Evolutionary conservation across 2,797 vertebrate genomes (phyloP), one percentile per base, ranked within the genome.

Genomic region (Pyrocephalus nanus): DNA sequence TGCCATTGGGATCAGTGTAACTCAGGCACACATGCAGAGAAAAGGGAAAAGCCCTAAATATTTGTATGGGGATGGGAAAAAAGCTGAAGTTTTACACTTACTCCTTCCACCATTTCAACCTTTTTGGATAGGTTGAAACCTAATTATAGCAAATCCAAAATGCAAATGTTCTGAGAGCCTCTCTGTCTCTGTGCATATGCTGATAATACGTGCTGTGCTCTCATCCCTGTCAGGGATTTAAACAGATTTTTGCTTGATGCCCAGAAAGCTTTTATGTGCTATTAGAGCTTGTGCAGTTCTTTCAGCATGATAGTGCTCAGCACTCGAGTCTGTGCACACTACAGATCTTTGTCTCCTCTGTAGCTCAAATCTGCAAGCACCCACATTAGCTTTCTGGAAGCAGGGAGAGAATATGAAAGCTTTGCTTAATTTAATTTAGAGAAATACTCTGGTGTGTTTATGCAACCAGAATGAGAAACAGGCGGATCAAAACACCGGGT

Each of bases 381-480:
- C 67, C 93, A 92, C 80, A 74, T 85, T 45, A 51, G 88, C 71
- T 34, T 86, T 62, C 87, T 73, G 38, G 27, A 82, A 93, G 75
- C 42, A 69, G 30, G 36, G 64, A 82, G 42, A 58, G 38, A 82
- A 92, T 67, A 94, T 80, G 29, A 95, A 96, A 95, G 71, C 42
- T 82, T 74, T 71, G 42, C n/a, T 89, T 95, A 85, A 97, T 88
- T 92, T 79, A 64, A 95, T 96, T 96, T 90, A 79, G 51, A 79
- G 65, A 60, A 91, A 90, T 76, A 45, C 20, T 76, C 73, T 34
- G 48, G 34, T 53, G 53, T 82, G 86, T 87, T 94, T 71, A 81
- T 22, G 64, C 83, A 67, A 62, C 53, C 53, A 61, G 83, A 94
- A 85, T 95, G 74, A 89, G 53, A 96, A 96, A 88, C 34, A 85